Conservation (phyloP, 2,888 invertebrate genomes). For the Euplexia lucipara region DNA sequence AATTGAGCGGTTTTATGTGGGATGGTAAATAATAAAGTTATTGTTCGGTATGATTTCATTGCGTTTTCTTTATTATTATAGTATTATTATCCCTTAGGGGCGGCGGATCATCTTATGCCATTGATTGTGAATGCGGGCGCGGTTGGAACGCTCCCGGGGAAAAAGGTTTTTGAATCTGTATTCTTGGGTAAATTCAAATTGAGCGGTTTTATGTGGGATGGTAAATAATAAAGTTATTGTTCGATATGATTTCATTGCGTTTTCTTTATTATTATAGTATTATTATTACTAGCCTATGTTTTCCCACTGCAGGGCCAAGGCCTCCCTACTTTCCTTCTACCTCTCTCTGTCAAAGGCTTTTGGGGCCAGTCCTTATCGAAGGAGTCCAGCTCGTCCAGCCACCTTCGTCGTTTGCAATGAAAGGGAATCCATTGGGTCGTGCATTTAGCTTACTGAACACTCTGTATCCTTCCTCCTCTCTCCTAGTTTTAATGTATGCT, state of each 20-base stretch:
- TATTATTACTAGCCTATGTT: too few species aligned
- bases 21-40: constrained; percentile 31
- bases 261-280: too few species aligned
- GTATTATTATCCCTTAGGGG: constrained; percentile 68
- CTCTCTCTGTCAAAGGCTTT: too few species aligned
- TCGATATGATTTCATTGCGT: background rate
- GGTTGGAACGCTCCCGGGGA: constrained; percentile 65
- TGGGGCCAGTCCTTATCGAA: too few species aligned
- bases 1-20: constrained; percentile 74
- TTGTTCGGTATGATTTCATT: background rate
- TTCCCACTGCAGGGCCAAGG: too few species aligned
- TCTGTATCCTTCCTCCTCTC: too few species aligned
- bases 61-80: background rate
- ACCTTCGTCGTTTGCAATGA: too few species aligned
- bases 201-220: constrained; percentile 73
- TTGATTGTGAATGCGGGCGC: constrained; percentile 74
- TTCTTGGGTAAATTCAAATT: constrained; percentile 68
- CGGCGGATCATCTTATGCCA: constrained; percentile 78
- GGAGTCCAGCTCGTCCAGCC: too few species aligned
- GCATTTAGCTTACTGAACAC: too few species aligned
- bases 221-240: constrained; percentile 1
- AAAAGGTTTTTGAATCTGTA: constrained; percentile 68
- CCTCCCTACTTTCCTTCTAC: too few species aligned
- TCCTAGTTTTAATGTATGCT: too few species aligned
- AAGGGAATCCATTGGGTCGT: too few species aligned